A percentile compares a stretch with the other conserved stretches of the same genome.
phyloP scores from a whole-genome alignment of 64 coral and sea anemone species.

The Dendronephthya gigantea region DNA sequence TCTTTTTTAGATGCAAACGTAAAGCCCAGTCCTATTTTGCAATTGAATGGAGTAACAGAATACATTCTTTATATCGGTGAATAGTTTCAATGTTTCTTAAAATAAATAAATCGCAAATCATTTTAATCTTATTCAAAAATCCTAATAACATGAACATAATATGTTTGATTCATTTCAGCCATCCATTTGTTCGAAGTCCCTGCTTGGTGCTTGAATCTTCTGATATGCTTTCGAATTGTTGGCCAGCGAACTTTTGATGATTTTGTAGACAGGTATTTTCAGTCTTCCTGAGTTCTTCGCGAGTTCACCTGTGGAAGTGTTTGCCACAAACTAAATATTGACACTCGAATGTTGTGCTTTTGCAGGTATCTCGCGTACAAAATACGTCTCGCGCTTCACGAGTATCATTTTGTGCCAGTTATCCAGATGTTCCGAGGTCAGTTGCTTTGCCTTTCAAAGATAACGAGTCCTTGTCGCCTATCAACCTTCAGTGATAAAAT shows the following conservation, averaged over 20 bases:
- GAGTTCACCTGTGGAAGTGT: no score
- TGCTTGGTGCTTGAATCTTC: constrained; percentile 12
- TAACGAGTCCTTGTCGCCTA: no score
- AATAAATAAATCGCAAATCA: no score
- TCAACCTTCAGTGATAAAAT: no score
- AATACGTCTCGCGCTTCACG: neutral
- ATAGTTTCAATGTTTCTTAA: no score
- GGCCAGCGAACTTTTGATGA: constrained; percentile 8
- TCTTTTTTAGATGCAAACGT: neutral
- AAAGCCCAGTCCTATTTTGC: neutral
- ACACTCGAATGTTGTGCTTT: neutral
- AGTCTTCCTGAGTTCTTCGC: no score
- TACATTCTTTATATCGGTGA: constrained; percentile 1
- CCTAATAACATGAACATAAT: no score
- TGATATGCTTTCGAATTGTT: neutral
- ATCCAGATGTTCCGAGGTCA: constrained; percentile 14
- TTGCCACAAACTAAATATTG: no score
- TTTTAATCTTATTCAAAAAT: no score
- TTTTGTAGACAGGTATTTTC: neutral
- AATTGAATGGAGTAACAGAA: constrained; percentile 4
- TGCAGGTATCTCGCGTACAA: constrained; percentile 8
- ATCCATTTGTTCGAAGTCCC: neutral
- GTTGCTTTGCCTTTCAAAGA: neutral
- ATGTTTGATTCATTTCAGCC: neutral
- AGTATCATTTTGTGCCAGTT: constrained; percentile 9